Base-by-base conservation (phyloP, 2,888 invertebrate genomes). In the Limnephilus auricula region DNA sequence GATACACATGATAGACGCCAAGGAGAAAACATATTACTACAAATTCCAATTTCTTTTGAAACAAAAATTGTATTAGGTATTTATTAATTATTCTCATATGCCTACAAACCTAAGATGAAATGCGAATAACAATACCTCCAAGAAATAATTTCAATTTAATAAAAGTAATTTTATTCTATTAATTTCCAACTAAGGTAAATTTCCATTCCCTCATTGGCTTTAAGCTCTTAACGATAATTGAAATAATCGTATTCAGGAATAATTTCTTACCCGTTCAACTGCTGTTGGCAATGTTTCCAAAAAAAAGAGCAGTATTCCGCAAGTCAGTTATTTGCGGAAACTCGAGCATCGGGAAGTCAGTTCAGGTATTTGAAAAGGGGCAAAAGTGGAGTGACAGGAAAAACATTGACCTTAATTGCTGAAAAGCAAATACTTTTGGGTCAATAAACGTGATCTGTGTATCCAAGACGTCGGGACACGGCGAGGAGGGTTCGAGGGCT, bases 381-480 rank as follows among this genome's bases (percentile, higher is more conserved):
- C 78, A 87, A 87, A 88, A 88, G 50, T 34, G 78, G 83, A 83
- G 90, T 90, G 83, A 90, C 90, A 83, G 83, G 83, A 90, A 90
- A 65, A 90, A 90, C 32, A 50, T 50, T 83, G 90, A 90, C 90
- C 90, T 83, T 90, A 90, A 90, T 90, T 90, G 90, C 90, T 83
- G 65, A 90, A 89, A 80, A 65, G 90, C 34, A 90, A 90, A 90
- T 90, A 90, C 90, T 83, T 90, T 88, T 34, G 37, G 90, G 90
- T 83, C 90, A 90, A 90, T 90, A 90, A 40, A 90, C 90, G 90
- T 90, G 90, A 90, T 90, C 83, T 90, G 90, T 37, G 82, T 90
- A 45, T 83, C 83, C 18, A 90, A 90, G 50, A 83, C 50, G 32
- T 65, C 65, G 32, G 90, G 2, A 45, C 18, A 80, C 80, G 79